Conservation (phyloP, 1,140 invertebrate species). For the Procambarus virginalis region DNA sequence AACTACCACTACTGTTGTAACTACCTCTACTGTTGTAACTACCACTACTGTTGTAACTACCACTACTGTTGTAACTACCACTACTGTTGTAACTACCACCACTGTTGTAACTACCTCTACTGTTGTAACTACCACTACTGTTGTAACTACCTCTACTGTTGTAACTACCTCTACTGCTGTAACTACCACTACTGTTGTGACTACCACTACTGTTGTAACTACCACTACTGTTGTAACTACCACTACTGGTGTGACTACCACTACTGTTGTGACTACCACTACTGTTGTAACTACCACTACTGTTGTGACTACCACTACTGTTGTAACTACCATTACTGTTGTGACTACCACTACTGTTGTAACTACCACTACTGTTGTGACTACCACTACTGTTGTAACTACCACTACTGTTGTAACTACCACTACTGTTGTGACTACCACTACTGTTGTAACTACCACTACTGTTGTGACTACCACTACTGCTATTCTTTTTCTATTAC, state of each 20-base stretch:
- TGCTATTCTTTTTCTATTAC: neutral
- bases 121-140: neutral
- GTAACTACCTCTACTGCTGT: too few species aligned
- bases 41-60: neutral
- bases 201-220: too few species aligned
- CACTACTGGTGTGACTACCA: neutral
- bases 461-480: neutral
- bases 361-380: neutral
- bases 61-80: neutral
- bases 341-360: neutral
- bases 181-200: neutral
- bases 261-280: neutral
- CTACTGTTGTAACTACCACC: neutral
- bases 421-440: neutral
- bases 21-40: neutral
- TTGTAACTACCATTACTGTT: neutral
- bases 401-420: neutral
- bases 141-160: too few species aligned
- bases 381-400: neutral
- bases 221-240: neutral
- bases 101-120: neutral
- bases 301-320: neutral
- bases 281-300: neutral
- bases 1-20: neutral
- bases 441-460: neutral